phyloP scores from a whole-genome alignment of 2,113 vertebrate species.

The Nothocercus julius region DNA sequence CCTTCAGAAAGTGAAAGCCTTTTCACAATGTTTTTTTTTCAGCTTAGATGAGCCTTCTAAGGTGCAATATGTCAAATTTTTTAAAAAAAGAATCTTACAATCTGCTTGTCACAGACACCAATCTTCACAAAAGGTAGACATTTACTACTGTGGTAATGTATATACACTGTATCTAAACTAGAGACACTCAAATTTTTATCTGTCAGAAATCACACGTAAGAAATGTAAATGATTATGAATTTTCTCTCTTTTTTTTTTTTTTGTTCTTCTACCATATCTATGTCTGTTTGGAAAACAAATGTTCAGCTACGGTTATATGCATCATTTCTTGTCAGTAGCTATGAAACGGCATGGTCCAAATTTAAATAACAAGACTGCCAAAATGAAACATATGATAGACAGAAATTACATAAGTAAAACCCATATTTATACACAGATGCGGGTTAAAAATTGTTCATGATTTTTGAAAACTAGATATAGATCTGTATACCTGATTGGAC shows the following conservation, averaged over 20 bases:
- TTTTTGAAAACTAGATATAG: neutral
- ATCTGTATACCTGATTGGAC: neutral
- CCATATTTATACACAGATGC: neutral
- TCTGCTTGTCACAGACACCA: neutral
- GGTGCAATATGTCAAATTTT: neutral
- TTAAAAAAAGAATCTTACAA: neutral
- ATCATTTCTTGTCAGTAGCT: neutral
- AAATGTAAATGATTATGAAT: neutral
- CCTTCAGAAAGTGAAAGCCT: neutral
- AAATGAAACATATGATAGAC: constrained; percentile 41
- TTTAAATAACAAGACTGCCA: constrained; percentile 19
- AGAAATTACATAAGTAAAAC: constrained; percentile 17
- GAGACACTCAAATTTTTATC: neutral
- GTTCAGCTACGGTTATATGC: neutral
- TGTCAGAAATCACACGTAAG: neutral
- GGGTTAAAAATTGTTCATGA: neutral
- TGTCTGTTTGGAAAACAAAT: neutral
- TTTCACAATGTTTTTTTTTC: neutral
- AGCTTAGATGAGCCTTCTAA: neutral
- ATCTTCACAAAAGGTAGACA: neutral
- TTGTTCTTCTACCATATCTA: neutral
- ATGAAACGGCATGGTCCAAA: neutral
- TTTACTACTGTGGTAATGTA: neutral
- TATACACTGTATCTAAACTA: neutral
- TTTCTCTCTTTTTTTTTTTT: neutral